Evolutionary conservation across 1,140 invertebrate species (phyloP).

Genomic region (Cataglyphis hispanica): DNA sequence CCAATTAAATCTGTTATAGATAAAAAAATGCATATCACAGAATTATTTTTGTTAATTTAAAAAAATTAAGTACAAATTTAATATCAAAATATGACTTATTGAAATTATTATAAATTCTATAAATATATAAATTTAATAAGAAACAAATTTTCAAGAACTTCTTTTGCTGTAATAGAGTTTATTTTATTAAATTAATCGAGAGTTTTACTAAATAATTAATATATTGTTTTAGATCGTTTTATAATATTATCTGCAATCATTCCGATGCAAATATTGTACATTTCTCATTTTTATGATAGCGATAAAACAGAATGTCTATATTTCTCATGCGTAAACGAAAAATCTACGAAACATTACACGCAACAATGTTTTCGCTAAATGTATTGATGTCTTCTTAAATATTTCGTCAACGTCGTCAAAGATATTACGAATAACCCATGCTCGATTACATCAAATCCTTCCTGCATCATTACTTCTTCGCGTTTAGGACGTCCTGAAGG

Average conservation of each 20-base stretch:
- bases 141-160: background rate
- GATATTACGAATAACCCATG: constrained; percentile 23
- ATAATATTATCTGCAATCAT: background rate
- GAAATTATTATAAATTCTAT: constrained; percentile 1
- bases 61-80: background rate
- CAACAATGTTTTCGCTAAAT: background rate
- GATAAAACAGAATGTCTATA: background rate
- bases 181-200: background rate
- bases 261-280: background rate
- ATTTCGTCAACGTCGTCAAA: constrained; percentile 8
- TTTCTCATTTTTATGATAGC: background rate
- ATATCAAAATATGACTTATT: background rate
- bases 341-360: background rate
- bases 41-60: background rate
- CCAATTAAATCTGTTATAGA: background rate
- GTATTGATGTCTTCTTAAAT: background rate
- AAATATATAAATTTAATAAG: background rate
- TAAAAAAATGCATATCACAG: background rate
- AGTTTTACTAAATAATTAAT: background rate
- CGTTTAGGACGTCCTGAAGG: background rate
- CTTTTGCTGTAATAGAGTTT: background rate
- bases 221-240: background rate
- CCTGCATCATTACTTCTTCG: constrained; percentile 2
- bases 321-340: background rate
- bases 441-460: constrained; percentile 15